phyloP scores from a whole-genome alignment of 2,113 vertebrate species.

The Tachysurus fulvidraco region DNA sequence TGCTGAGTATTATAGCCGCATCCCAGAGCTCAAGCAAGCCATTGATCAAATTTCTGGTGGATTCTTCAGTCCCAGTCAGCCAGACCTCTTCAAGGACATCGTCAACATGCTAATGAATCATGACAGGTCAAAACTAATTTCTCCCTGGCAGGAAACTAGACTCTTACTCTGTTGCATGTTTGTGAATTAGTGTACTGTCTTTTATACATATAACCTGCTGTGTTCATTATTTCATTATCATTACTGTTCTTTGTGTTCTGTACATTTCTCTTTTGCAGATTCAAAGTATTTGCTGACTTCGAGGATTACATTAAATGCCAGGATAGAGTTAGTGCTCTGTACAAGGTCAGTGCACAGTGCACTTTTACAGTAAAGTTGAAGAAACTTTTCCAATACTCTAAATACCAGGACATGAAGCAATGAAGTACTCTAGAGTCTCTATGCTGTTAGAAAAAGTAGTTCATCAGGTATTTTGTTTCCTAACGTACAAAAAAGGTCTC shows the following conservation, averaged over 20 bases:
- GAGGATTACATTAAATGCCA: slow-evolving; percentile 88
- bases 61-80: slow-evolving; percentile 87
- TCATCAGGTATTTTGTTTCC: neutral
- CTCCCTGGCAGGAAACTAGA: neutral
- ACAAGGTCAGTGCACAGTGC: slow-evolving; percentile 77
- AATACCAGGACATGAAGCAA: neutral
- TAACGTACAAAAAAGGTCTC: neutral
- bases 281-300: slow-evolving; percentile 91
- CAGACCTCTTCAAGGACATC: slow-evolving; percentile 88
- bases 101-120: slow-evolving; percentile 83
- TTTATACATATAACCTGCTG: neutral
- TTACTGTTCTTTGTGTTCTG: neutral
- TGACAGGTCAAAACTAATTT: slow-evolving; percentile 71
- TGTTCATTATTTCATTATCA: neutral
- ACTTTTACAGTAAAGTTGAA: neutral
- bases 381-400: neutral
- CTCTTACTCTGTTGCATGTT: neutral
- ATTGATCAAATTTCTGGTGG: slow-evolving; percentile 87
- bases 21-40: slow-evolving; percentile 85
- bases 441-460: neutral
- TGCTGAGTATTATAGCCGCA: slow-evolving; percentile 79
- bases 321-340: slow-evolving; percentile 83
- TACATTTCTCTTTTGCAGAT: slow-evolving; percentile 67
- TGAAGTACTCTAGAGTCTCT: neutral
- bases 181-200: neutral